phyloP scores from a whole-genome alignment of 92 coral and sea anemone genomes.

The Zoanthus gigantus region DNA sequence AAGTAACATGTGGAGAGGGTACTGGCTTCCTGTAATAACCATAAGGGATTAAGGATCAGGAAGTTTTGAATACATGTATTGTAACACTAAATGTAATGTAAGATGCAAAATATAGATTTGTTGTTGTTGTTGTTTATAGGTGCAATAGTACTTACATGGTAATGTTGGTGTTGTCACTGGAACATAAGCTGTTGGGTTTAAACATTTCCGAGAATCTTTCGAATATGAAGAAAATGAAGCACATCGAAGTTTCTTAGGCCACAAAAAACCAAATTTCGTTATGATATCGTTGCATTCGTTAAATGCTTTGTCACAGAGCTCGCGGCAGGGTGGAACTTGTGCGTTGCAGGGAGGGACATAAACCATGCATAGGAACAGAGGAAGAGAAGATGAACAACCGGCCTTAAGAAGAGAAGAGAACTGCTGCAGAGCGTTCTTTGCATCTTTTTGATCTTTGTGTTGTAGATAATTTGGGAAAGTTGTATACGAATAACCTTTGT shows the following conservation, averaged over 20 bases:
- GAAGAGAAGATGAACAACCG: slow-evolving; percentile 51
- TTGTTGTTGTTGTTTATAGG: too few species aligned
- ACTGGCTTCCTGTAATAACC: too few species aligned
- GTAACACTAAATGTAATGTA: too few species aligned
- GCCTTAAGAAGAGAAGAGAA: slow-evolving; percentile 16
- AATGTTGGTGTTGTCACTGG: background rate
- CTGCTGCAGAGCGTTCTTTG: background rate
- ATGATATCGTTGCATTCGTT: slow-evolving; percentile 21
- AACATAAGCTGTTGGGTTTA: background rate
- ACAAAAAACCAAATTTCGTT: slow-evolving; percentile 31
- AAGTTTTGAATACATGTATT: too few species aligned
- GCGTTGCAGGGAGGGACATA: slow-evolving; percentile 54
- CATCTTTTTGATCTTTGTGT: slow-evolving; percentile 47
- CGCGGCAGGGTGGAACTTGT: slow-evolving; percentile 61
- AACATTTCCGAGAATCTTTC: slow-evolving; percentile 31
- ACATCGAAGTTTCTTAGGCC: slow-evolving; percentile 63
- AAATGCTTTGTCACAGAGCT: slow-evolving; percentile 48
- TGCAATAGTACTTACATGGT: background rate
- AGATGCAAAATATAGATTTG: too few species aligned
- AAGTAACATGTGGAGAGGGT: too few species aligned
- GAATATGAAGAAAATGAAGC: slow-evolving; percentile 37
- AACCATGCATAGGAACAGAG: slow-evolving; percentile 56
- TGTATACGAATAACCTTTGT: slow-evolving; percentile 22
- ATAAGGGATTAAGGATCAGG: too few species aligned
- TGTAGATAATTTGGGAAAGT: slow-evolving; percentile 59